Conservation (phyloP, 2,888 invertebrate genomes). For the Cephus sareptanus region DNA sequence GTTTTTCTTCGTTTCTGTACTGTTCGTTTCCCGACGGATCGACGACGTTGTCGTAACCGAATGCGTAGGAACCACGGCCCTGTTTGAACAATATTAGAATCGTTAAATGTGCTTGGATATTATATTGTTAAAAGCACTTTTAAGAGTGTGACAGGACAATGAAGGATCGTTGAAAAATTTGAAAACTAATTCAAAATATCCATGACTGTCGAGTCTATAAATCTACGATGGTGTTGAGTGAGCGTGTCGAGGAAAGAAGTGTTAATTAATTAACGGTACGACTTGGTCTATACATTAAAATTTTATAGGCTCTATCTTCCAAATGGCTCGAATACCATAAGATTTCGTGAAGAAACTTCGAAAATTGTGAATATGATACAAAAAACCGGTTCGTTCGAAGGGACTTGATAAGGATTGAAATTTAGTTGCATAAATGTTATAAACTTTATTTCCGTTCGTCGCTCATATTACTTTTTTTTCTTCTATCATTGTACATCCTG, state of each 20-base stretch:
- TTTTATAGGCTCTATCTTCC: not conserved
- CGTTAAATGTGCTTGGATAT: not conserved
- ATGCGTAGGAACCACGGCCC: conserved; percentile 77
- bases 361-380: not conserved
- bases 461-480: not conserved
- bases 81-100: conserved; percentile 17
- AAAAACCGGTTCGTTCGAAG: not conserved
- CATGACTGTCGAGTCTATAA: not conserved
- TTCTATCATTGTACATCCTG: not conserved
- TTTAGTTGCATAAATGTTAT: not conserved
- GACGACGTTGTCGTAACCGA: conserved; percentile 75
- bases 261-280: conserved; percentile 1
- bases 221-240: not conserved
- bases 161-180: not conserved
- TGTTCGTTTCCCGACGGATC: conserved; percentile 76
- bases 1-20: conserved; percentile 77
- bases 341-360: not conserved
- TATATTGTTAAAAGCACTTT: no score
- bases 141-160: not conserved
- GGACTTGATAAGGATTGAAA: not conserved
- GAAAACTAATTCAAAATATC: not conserved
- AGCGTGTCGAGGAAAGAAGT: not conserved
- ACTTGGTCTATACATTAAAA: not conserved
- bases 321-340: not conserved
- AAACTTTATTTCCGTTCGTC: not conserved